Evolutionary conservation across 2,888 invertebrate genomes (phyloP).

Genomic region (Acleris holmiana): DNA sequence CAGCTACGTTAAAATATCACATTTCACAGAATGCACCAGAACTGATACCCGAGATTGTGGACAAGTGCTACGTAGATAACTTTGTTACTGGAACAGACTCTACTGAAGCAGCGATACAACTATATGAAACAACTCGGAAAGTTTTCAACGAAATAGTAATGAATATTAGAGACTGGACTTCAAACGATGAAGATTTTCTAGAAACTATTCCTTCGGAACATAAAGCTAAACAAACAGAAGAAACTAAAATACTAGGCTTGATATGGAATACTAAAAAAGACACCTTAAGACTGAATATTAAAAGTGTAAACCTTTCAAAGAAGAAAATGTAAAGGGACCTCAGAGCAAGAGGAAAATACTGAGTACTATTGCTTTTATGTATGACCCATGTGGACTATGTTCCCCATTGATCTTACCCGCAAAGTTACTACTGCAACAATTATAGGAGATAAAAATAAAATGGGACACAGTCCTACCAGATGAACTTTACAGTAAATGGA

Average conservation of each 20-base stretch:
- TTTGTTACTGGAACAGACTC: not conserved
- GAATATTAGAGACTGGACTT: constrained; percentile 7
- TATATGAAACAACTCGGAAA: not conserved
- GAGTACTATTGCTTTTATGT: constrained; percentile 1
- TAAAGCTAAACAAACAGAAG: constrained; percentile 5
- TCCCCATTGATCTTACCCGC: not conserved
- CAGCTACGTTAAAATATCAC: no score
- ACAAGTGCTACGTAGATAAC: constrained; percentile 5
- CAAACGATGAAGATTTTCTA: not conserved
- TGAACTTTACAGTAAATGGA: not conserved
- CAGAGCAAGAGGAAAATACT: constrained; percentile 8
- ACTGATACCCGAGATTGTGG: no score
- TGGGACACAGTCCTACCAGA: constrained; percentile 1
- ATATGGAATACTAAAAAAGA: constrained; percentile 8
- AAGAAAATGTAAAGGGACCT: not conserved
- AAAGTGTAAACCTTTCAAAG: not conserved
- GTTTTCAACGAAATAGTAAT: not conserved
- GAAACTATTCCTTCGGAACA: not conserved
- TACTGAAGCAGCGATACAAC: not conserved
- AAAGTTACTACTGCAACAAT: constrained; percentile 12
- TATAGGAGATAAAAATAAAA: constrained; percentile 6
- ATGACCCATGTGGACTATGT: constrained; percentile 1
- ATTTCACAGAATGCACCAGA: no score
- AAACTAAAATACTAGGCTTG: not conserved
- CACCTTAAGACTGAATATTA: constrained; percentile 1